Base-by-base conservation (phyloP, 2,113 vertebrate genomes). In the Elgaria multicarinata region DNA sequence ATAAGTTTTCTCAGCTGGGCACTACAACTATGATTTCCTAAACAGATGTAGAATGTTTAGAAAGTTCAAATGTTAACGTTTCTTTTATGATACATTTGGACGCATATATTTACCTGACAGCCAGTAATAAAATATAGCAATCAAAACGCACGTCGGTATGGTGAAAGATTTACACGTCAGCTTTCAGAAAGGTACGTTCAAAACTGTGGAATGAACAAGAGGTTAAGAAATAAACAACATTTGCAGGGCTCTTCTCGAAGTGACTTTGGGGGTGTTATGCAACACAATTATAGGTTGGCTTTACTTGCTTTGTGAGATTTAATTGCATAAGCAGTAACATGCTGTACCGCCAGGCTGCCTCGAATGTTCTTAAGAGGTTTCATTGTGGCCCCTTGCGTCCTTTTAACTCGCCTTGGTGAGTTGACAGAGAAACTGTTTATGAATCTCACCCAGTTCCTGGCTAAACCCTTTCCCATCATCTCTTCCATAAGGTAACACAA, bases 301-400 rank as follows among this genome's bases (percentile, higher is more conserved):
- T 90, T 66, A 88, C 74, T 90, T 33, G 90, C 28, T 72, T 66
- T 77, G 46, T 91, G 76, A 24, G 82, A 16, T 33, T 36, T 88
- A 3, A 1, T 83, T 3, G 36, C 44, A 72, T 62, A 85, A 2
- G 62, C 58, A 85, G 55, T 39, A 83, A 24, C 18, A 2, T 31
- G 22, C n/a, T 58, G 36, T 81, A 13, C 31, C 80, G 2, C 24
- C 77, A 78, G 33, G 44, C 79, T 78, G 76, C 76, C 4, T 18
- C 31, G 76, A 33, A 12, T 36, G 79, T 81, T 36, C 79, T 81
- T n/a, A 10, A 10, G 18, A 74, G 46, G 55, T 74, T 93, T 75
- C 77, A 81, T 74, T 39, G 28, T 39, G 80, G 72, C 89, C 89
- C 36, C 79, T 83, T 81, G 82, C 72, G 36, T 33, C 64, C 39